Percentiles rank a stretch among this genome's conserved stretches.
Conservation (phyloP, 2,113 vertebrate species). For the Macheiramphus alcinus region DNA sequence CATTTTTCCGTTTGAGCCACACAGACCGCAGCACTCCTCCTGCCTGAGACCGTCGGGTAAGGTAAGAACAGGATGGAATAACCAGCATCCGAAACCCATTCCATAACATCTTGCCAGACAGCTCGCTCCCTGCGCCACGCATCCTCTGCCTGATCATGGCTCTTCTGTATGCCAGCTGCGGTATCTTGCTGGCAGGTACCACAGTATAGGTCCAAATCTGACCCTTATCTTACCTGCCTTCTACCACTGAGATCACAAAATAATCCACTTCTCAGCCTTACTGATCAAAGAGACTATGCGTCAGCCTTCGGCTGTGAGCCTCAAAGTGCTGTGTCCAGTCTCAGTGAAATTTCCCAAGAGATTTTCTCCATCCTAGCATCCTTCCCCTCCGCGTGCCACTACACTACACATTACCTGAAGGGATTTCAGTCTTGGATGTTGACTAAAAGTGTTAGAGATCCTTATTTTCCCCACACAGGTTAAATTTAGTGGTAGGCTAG, state of each 20-base stretch:
- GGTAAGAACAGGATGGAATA: background rate
- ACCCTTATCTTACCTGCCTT: background rate
- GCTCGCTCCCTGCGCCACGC: background rate
- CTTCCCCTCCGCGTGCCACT: background rate
- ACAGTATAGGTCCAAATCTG: background rate
- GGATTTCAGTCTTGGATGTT: background rate
- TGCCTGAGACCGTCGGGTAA: background rate
- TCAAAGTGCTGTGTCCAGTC: background rate
- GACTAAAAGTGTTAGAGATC: background rate
- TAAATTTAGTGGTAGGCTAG: background rate
- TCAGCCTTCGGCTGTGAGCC: background rate
- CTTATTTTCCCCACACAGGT: too few relatives aligned
- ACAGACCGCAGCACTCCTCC: background rate
- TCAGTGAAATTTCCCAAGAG: background rate
- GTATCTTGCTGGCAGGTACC: background rate
- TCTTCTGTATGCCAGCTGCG: background rate
- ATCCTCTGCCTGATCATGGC: background rate
- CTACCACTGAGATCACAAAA: background rate
- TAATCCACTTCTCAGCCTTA: background rate
- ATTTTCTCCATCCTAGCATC: background rate
- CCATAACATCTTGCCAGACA: too few relatives aligned
- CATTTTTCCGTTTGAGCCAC: background rate
- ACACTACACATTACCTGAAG: accelerated
- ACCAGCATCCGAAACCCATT: background rate
- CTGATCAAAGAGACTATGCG: accelerated